A percentile compares a stretch with the other conserved stretches of the same genome.
phyloP scores from a whole-genome alignment of 2,888 invertebrate species.

The Aphodius sticticus region DNA sequence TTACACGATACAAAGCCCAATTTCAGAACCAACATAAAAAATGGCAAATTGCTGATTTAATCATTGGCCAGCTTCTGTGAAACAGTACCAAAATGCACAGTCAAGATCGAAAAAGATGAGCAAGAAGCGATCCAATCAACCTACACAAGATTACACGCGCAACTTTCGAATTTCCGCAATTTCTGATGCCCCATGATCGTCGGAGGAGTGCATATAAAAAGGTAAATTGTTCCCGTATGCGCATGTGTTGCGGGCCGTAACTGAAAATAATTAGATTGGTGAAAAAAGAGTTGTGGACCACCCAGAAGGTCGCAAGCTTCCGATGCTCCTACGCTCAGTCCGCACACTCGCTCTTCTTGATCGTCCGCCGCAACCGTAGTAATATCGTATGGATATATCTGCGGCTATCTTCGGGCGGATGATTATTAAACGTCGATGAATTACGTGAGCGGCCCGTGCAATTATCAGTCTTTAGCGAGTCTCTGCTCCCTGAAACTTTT shows the following conservation, averaged over 20 bases:
- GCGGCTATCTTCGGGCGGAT: conserved; percentile 23
- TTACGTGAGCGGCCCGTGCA: conserved; percentile 15
- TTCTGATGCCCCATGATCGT: not conserved
- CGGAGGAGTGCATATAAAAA: not conserved
- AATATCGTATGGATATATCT: conserved; percentile 17
- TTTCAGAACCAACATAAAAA: not conserved
- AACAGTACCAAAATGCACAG: not conserved
- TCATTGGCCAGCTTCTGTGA: conserved; percentile 4
- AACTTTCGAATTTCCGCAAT: not conserved
- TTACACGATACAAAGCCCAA: not conserved
- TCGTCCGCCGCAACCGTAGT: not conserved
- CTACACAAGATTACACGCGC: not conserved
- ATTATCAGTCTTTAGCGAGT: conserved; percentile 22
- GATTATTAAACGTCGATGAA: conserved; percentile 24
- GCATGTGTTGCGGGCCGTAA: not conserved
- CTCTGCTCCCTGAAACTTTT: conserved; percentile 12
- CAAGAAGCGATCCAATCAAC: conserved; percentile 4
- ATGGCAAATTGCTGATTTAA: not conserved
- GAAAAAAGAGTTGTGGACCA: not conserved
- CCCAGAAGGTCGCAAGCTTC: conserved; percentile 4
- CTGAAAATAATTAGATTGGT: conserved; percentile 4
- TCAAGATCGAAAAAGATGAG: not conserved
- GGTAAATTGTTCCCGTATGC: not conserved
- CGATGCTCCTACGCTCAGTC: not conserved
- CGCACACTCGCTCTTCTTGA: not conserved